A percentile compares a stretch with the other conserved stretches of the same genome.
Evolutionary conservation across 1,140 invertebrate species (phyloP).

Genomic region (Leucophenga varia): DNA sequence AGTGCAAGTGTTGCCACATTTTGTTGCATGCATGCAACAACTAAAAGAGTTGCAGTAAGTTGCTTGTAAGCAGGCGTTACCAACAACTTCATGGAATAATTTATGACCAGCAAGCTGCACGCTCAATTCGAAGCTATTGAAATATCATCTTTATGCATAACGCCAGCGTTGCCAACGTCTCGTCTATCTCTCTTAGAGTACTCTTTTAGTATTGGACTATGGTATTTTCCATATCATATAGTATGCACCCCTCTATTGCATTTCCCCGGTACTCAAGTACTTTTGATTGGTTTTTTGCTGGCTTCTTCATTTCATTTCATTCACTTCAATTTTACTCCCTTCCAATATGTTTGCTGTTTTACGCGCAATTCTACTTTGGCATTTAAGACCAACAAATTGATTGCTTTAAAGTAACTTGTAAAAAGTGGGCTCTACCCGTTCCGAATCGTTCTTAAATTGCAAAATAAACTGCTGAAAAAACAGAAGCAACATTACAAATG

Average conservation of each 20-base stretch:
- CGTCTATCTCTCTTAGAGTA: too few species aligned
- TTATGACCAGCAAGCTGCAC: conserved; percentile 26
- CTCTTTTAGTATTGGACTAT: too few species aligned
- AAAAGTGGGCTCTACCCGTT: conserved; percentile 23
- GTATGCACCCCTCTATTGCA: too few species aligned
- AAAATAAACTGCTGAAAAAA: conserved; percentile 28
- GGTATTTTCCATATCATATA: too few species aligned
- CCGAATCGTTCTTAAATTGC: conserved; percentile 14
- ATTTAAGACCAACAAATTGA: conserved; percentile 42
- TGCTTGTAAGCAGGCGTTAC: conserved; percentile 39
- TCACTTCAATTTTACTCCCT: too few species aligned
- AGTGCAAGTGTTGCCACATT: too few species aligned
- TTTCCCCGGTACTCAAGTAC: conserved; percentile 22
- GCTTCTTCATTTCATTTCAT: neutral
- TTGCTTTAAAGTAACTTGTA: conserved; percentile 54
- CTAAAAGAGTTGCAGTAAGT: too few species aligned
- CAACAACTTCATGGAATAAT: conserved; percentile 29
- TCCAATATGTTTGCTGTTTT: too few species aligned
- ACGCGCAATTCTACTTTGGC: neutral
- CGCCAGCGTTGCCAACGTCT: too few species aligned
- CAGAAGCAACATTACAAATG: conserved; percentile 54
- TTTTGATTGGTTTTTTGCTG: conserved; percentile 49
- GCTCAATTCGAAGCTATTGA: conserved; percentile 35
- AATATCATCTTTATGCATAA: conserved; percentile 36
- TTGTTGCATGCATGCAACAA: too few species aligned